phyloP scores from a whole-genome alignment of 2,888 invertebrate species.

The Mesorhabditis spiculigera region DNA sequence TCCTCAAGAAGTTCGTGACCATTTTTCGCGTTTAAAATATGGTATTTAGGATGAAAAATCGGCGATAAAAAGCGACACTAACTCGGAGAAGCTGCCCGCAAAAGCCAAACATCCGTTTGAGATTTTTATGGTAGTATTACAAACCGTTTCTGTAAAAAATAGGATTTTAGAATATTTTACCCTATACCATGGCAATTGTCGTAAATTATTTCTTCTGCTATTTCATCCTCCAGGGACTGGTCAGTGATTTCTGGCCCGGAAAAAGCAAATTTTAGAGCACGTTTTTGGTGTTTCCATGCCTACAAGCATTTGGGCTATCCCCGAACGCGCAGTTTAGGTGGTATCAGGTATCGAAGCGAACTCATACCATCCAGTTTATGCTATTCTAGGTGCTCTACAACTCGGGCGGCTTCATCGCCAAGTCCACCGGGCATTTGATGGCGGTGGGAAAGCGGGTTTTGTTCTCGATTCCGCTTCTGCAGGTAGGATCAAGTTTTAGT shows the following conservation, averaged over 20 bases:
- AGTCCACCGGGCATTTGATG: neutral
- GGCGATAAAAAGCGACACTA: too few species aligned
- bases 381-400: neutral
- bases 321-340: neutral
- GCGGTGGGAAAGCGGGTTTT: neutral
- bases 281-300: neutral
- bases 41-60: too few species aligned
- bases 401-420: slow-evolving; percentile 2
- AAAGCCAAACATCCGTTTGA: too few species aligned
- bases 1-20: too few species aligned
- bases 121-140: too few species aligned
- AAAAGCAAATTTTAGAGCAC: neutral
- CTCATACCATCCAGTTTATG: neutral
- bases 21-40: too few species aligned
- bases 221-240: neutral
- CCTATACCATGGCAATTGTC: neutral
- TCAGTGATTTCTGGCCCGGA: neutral
- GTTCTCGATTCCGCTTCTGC: neutral
- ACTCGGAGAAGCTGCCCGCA: too few species aligned
- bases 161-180: neutral
- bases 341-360: neutral
- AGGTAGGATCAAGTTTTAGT: neutral
- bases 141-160: too few species aligned
- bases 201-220: neutral
- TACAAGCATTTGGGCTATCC: neutral